Evolutionary conservation across 1,140 invertebrate species (phyloP), one percentile per base, ranked within the genome.

Genomic region (Papilio dardanus): DNA sequence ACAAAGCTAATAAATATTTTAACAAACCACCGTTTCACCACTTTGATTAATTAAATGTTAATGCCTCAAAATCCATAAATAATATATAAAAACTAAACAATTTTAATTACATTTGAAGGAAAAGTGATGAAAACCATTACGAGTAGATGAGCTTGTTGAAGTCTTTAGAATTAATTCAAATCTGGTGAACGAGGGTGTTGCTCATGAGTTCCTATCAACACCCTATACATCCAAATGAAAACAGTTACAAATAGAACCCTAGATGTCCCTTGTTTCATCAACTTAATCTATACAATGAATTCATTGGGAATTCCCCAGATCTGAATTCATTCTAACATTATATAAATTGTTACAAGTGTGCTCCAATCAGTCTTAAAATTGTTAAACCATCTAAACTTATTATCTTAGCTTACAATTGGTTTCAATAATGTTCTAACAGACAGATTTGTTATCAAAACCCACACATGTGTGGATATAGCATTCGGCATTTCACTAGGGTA

Each of bases 391-490:
- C 58, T 76, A 66, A 50, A 71, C 30, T 62, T 75, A 30, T 71
- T 54, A 30, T 68, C 40, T 54, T 71, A 75, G 58, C 67, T 68
- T 28, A 82, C 24, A 74, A 90, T 74, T 33, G 90, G 88, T 79
- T 90, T 93, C 14, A 93, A 65, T 30, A 94, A 79, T 67, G 86
- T 81, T 81, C 87, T 87, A 12, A 92, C 84, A 5, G 93, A 91
- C 19, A 93, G 74, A 85, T 93, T 92, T 19, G 92, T 90, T 37
- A 94, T 90, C 19, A 93, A 62, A 10, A 93, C 89, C 92, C 93
- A 94, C 16, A 93, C 79, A 79, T 93, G 92, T 40, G 92, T 87
- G 19, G 92, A 92, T 33, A 94, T 89, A 8, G 91, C 83, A 83
- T 93, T 93, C 12, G 89, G 87, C 42, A 88, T 83, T n/a, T 85